Percentiles rank a stretch among this genome's conserved stretches.
These are phyloP conservation scores for Sciurus vulgaris DNA, from an alignment of 2,797 vertebrate genomes.

Conservation along the genomic window DNA sequence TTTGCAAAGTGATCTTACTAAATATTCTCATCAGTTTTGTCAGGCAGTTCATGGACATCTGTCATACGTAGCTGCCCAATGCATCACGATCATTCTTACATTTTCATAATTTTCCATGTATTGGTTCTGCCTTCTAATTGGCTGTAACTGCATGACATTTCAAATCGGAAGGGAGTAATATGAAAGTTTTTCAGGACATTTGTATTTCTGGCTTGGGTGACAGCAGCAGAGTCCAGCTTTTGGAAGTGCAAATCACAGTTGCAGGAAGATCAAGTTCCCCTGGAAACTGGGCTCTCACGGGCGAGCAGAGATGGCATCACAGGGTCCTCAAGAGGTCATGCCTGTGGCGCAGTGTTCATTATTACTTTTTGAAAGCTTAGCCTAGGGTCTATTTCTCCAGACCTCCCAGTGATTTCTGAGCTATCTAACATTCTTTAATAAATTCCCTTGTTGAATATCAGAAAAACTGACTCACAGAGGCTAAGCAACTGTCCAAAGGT, in stretches of 20 bases:
- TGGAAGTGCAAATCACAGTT: not conserved
- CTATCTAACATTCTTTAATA: not conserved
- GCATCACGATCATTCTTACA: not conserved
- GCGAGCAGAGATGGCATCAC: not conserved
- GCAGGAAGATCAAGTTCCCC: not conserved
- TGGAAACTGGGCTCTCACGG: not conserved
- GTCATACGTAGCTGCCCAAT: not conserved
- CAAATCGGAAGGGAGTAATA: not conserved
- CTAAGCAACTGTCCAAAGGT: not conserved
- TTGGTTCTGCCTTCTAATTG: not conserved
- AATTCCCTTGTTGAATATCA: not conserved
- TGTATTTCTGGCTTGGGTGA: not conserved
- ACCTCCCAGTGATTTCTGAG: not conserved
- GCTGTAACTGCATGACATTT: not conserved
- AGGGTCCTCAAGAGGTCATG: not conserved
- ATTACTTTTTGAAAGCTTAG: not conserved
- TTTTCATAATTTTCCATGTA: not conserved
- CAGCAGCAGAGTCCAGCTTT: not conserved
- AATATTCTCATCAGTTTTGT: not conserved
- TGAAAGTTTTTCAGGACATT: not conserved
- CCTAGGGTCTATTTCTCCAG: not conserved
- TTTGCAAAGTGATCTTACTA: not conserved
- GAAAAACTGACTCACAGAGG: slow-evolving; percentile 33
- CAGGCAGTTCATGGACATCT: not conserved
- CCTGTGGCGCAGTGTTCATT: not conserved